A percentile compares a stretch with the other conserved stretches of the same genome.
These are phyloP conservation scores for Noctua comes DNA, from an alignment of 2,888 invertebrate species.

Conservation along the genomic window DNA sequence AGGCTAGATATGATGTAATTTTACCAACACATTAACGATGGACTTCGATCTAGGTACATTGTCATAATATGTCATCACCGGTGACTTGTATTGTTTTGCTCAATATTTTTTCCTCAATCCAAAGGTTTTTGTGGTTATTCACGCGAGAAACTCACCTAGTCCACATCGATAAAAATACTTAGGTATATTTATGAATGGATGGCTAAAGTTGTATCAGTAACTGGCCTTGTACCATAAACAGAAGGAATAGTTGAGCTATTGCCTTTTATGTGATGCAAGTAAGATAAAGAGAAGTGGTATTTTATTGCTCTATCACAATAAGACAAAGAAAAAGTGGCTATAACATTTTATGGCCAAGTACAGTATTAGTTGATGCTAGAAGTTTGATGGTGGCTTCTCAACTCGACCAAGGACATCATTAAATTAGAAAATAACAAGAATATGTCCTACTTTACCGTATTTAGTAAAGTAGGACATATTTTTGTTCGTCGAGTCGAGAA, in stretches of 20 bases:
- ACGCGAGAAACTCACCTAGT: constrained; percentile 15
- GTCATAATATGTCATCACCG: constrained; percentile 5
- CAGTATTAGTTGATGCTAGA: constrained; percentile 5
- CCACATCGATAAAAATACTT: constrained; percentile 43
- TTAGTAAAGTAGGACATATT: background rate
- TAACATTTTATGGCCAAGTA: constrained; percentile 31
- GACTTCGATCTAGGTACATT: background rate
- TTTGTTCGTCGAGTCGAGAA: too few relatives aligned
- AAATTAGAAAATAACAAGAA: background rate
- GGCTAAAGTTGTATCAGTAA: background rate
- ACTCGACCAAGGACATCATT: background rate
- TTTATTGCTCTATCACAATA: constrained; percentile 36
- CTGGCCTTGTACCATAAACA: constrained; percentile 1
- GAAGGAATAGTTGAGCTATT: constrained; percentile 1
- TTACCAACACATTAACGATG: background rate
- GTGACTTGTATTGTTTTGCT: constrained; percentile 19
- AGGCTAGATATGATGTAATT: constrained; percentile 21
- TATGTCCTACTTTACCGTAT: background rate
- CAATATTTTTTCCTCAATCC: constrained; percentile 31
- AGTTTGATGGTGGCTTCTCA: background rate
- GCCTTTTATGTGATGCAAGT: constrained; percentile 34
- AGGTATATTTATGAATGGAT: constrained; percentile 21
- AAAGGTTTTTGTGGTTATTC: constrained; percentile 22
- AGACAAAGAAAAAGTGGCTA: constrained; percentile 18
- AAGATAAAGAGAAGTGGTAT: constrained; percentile 39